Evolutionary conservation across 2,113 vertebrate genomes (phyloP), one percentile per base, ranked within the genome.

Genomic region (Elephantulus edwardii): DNA sequence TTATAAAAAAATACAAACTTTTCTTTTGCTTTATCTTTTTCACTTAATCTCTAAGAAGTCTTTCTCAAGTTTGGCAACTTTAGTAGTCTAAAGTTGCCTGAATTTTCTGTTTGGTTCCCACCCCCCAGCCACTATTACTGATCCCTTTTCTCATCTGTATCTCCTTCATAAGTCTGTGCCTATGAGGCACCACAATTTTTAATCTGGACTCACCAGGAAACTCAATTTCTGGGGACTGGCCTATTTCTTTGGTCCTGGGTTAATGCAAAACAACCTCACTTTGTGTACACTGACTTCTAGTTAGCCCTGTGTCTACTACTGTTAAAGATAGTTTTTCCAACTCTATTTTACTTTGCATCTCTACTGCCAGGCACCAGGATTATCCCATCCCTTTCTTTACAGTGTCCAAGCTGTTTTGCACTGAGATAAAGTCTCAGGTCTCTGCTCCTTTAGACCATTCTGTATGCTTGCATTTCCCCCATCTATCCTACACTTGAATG

Each of bases 351-450:
- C 44, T 71, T 26, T 90, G 44, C 38, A n/a, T 80, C 74, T 82
- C 56, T 77, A 30, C 26, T 84, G 42, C 40, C n/a, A 86, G 30
- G 74, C 71, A 52, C 24, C n/a, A 80, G 0, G 7, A 72, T 16
- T 80, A 75, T 77, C 72, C 16, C 20, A 17, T 91, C 44, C 13
- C 16, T 89, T 3, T 16, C n/a, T n/a, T n/a, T n/a, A n/a, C 19
- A 38, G 52, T 68, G 9, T 13, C 35, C 8, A 33, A 91, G 50
- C 30, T 60, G 84, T 87, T 89, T 80, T 75, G 48, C 60, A 62
- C n/a, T 89, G 52, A 88, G 74, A 86, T 80, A 81, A 93, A 74
- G 68, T 87, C 86, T 28, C 52, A 88, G 89, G 75, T 88, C 35
- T 93, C 48, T 82, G 46, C 22, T 88, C 35, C 50, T 58, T 68